phyloP scores from a whole-genome alignment of 2,888 invertebrate species.

The Calameuta filiformis region DNA sequence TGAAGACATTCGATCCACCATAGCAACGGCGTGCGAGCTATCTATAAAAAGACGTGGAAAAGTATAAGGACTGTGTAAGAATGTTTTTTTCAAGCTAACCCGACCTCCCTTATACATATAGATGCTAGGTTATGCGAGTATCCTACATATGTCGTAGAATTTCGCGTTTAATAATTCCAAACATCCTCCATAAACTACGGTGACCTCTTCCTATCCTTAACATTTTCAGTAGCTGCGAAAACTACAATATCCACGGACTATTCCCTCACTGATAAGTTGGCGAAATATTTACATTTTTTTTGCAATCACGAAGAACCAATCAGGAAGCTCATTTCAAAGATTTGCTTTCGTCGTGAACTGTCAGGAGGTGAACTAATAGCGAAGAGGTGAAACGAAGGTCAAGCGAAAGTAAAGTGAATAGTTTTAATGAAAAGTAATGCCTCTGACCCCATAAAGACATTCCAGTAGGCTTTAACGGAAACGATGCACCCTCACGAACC shows the following conservation, averaged over 20 bases:
- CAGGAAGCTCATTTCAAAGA: not conserved
- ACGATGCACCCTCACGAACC: slow-evolving; percentile 2
- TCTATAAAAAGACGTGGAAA: not conserved
- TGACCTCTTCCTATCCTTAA: not conserved
- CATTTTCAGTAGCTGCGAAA: not conserved
- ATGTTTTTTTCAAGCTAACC: not conserved
- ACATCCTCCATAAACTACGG: not conserved
- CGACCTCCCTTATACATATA: not conserved
- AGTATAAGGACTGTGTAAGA: not conserved
- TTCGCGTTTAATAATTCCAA: not conserved
- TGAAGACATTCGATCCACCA: not conserved
- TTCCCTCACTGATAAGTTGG: not conserved
- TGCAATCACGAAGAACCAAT: not conserved
- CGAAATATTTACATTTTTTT: not conserved
- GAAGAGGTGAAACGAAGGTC: not conserved
- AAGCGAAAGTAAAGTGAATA: not conserved
- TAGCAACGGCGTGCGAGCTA: not conserved
- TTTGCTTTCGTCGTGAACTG: not conserved
- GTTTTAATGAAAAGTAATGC: not conserved
- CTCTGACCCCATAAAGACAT: not conserved
- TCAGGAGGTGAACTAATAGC: not conserved
- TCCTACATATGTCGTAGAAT: not conserved
- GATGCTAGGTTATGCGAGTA: not conserved
- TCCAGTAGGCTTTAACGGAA: not conserved
- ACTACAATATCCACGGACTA: not conserved